Evolutionary conservation across 2,888 invertebrate species (phyloP), one percentile per base, ranked within the genome.

Genomic region (Thecocarcelia acutangulata): DNA sequence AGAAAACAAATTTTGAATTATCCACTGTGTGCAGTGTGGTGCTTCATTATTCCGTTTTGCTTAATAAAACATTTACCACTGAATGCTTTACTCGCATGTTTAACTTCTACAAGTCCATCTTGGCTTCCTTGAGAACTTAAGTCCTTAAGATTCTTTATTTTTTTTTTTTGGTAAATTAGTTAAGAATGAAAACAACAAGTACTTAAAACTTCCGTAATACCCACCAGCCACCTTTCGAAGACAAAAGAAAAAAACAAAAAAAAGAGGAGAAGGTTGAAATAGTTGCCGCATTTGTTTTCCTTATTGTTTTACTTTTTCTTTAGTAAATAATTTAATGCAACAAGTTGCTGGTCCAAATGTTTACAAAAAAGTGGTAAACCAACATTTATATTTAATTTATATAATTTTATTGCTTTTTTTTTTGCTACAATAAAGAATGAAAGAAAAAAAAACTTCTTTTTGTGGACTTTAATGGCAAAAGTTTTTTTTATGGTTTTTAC

Each of bases 321-420:
- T 56, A 64, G 40, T 75, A 58, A 58, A 66, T 56, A 56, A 48
- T 37, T 56, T n/a, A 33, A 19, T 54, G 76, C 76, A 76, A 76
- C 76, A 76, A 76, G 76, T 76, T 76, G 44, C 59, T 61, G 21
- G 28, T 8, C 19, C 28, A 21, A 15, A 50, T 40, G 48, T 40
- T n/a, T 37, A 54, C 33, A 37, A 40, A 24, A 48, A 72, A 33
- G 1, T 63, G 61, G 33, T 50, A 24, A 44, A 28, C 50, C 40
- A 75, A 42, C 66, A 44, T 68, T 33, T 61, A 44, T 63, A 61
- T 15, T 68, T 59, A 42, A 33, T 54, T 61, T 68, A 69, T 61
- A 61, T 21, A 56, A 59, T 50, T 75, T 75, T 69, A 44, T 54
- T 68, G 46, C 9, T 33, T 61, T 76, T 68, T 44, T 33, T 17